These are phyloP conservation scores for Thecophora atra DNA, from an alignment of 2,888 invertebrate species.

Conservation along the genomic window DNA sequence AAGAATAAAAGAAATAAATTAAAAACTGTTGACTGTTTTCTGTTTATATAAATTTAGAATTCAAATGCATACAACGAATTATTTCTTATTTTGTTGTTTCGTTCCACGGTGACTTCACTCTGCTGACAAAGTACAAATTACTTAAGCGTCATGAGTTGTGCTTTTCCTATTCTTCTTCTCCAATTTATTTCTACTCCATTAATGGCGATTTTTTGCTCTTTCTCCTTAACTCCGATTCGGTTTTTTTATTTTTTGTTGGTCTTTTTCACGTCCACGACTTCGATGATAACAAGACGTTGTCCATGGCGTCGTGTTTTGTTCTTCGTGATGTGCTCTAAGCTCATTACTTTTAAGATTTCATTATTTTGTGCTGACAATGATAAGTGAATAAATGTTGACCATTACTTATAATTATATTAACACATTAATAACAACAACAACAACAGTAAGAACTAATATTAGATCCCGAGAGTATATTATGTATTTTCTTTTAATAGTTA, in stretches of 20 bases:
- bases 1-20: not conserved
- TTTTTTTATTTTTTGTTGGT: not conserved
- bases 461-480: no score
- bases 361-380: slow-evolving; percentile 24
- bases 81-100: no score
- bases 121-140: slow-evolving; percentile 11
- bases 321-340: not conserved
- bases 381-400: slow-evolving; percentile 22
- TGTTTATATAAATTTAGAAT: no score
- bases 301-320: not conserved
- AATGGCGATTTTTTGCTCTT: not conserved
- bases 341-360: slow-evolving; percentile 33
- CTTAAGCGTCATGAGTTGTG: not conserved
- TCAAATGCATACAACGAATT: no score
- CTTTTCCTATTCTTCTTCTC: not conserved
- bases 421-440: slow-evolving; percentile 10
- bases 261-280: not conserved
- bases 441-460: not conserved
- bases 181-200: not conserved
- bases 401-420: not conserved
- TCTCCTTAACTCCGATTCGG: not conserved
- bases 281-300: not conserved
- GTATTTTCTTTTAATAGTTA: no score
- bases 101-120: slow-evolving; percentile 5
- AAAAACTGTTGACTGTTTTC: no score